Evolutionary conservation across 2,888 invertebrate species (phyloP).

Genomic region (Himalopsyche kuldschensis): DNA sequence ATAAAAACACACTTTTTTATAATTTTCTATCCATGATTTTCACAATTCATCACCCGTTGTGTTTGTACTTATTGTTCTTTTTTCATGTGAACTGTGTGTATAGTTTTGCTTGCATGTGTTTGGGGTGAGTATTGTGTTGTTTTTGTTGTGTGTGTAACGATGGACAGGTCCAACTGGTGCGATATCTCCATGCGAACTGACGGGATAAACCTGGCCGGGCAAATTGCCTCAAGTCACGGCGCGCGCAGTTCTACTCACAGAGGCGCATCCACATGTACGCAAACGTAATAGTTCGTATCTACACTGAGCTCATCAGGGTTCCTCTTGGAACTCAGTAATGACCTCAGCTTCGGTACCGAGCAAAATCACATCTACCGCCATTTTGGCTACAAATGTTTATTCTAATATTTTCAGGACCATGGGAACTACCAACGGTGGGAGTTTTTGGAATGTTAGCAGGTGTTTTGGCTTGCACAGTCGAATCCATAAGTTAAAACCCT

Average conservation of each 20-base stretch:
- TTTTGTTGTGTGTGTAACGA: not conserved
- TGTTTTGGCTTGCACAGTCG: slow-evolving; percentile 76
- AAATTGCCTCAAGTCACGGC: not conserved
- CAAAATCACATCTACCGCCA: too few species aligned
- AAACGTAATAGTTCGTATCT: too few species aligned
- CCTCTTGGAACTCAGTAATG: too few species aligned
- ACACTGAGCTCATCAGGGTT: too few species aligned
- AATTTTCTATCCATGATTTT: not conserved
- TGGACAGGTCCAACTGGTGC: not conserved
- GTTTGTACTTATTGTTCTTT: not conserved
- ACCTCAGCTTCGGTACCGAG: too few species aligned
- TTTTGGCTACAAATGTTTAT: too few species aligned
- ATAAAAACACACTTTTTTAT: not conserved
- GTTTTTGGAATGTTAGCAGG: slow-evolving; percentile 79
- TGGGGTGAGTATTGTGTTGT: not conserved
- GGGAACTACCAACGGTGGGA: slow-evolving; percentile 75
- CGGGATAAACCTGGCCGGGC: not conserved
- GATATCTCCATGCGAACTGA: not conserved
- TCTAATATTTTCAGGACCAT: slow-evolving; percentile 76
- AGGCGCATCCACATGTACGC: not conserved
- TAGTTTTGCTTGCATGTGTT: not conserved
- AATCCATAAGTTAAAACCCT: slow-evolving; percentile 87
- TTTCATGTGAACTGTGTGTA: not conserved
- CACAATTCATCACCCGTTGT: not conserved
- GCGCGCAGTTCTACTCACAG: not conserved